Evolutionary conservation across 2,113 vertebrate species (phyloP).

Genomic region (Terrapene triunguis): DNA sequence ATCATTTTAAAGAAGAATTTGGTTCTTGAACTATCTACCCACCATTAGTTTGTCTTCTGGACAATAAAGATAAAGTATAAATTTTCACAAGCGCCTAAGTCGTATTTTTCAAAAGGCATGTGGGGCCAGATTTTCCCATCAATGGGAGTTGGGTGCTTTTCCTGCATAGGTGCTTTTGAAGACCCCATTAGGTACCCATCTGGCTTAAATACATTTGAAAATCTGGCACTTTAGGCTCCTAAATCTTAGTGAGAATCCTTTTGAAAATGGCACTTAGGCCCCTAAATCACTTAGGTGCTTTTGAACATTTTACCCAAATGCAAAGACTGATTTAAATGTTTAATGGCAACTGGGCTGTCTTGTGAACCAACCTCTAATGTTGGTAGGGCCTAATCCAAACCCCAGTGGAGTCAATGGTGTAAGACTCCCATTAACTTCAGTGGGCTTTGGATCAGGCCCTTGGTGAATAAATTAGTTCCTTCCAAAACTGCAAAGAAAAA

Average conservation of each 20-base stretch:
- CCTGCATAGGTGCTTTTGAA: not conserved
- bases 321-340: not conserved
- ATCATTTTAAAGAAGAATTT: constrained; percentile 42
- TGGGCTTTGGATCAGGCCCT: not conserved
- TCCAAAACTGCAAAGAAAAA: not conserved
- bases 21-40: not conserved
- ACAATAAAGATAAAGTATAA: not conserved
- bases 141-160: not conserved
- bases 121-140: rapidly evolving
- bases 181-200: not conserved
- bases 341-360: not conserved
- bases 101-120: not conserved
- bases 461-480: not conserved
- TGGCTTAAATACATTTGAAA: not conserved
- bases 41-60: not conserved
- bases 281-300: not conserved
- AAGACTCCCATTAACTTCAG: not conserved
- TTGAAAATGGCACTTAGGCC: not conserved
- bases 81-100: not conserved
- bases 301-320: not conserved
- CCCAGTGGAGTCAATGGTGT: rapidly evolving
- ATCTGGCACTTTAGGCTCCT: not conserved
- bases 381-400: not conserved
- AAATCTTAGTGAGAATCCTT: not conserved
- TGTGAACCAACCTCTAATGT: not conserved